phyloP scores from a whole-genome alignment of 2,113 vertebrate species.

The Raja brachyura region DNA sequence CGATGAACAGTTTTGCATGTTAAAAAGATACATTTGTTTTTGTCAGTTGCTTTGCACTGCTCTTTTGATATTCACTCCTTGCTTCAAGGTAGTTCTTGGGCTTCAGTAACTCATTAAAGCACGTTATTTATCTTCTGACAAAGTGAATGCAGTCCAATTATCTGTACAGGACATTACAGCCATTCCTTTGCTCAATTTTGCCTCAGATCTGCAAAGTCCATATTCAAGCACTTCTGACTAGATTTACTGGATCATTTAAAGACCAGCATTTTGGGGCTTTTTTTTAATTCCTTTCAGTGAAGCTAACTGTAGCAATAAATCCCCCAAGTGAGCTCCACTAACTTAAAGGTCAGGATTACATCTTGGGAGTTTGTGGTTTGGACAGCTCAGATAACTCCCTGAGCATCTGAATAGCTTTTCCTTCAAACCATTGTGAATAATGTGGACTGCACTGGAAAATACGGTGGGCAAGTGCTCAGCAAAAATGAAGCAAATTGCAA shows the following conservation, averaged over 20 bases:
- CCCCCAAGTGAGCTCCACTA: neutral
- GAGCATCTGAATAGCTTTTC: neutral
- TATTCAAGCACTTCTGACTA: neutral
- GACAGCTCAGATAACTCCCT: neutral
- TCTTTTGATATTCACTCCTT: neutral
- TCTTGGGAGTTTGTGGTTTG: neutral
- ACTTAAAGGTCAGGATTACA: neutral
- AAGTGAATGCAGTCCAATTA: neutral
- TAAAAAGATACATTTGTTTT: neutral
- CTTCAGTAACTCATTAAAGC: neutral
- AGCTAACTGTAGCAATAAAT: neutral
- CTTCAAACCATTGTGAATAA: neutral
- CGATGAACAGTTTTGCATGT: neutral
- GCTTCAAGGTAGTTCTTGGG: neutral
- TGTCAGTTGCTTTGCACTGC: neutral
- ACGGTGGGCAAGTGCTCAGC: neutral
- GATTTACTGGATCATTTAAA: neutral
- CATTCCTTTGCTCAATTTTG: neutral
- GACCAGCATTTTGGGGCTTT: neutral
- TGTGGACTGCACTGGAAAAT: neutral
- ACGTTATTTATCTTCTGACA: neutral
- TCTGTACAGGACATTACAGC: neutral
- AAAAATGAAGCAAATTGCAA: neutral
- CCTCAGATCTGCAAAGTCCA: neutral
- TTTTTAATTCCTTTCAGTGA: neutral